These are phyloP conservation scores for Hirtodrosophila duncani DNA, from an alignment of 2,888 invertebrate species.

Conservation along the genomic window DNA sequence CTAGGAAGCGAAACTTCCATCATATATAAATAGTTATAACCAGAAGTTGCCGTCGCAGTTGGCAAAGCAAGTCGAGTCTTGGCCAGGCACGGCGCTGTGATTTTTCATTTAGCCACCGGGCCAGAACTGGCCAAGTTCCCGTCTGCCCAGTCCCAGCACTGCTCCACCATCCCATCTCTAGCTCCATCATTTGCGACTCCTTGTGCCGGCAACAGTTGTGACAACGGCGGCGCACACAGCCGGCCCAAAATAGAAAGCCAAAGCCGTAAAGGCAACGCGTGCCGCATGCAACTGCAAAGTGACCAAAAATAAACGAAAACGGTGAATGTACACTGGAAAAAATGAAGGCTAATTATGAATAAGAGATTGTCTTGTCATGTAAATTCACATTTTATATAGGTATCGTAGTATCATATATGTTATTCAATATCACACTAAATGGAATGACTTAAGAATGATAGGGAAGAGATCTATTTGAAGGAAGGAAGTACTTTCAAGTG, in stretches of 20 bases:
- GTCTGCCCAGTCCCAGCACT: constrained; percentile 6
- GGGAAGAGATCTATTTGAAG: too few species aligned
- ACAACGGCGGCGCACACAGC: constrained; percentile 36
- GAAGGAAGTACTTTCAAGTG: too few species aligned
- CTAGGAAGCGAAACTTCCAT: too few species aligned
- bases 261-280: constrained; percentile 47
- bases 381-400: too few species aligned
- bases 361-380: too few species aligned
- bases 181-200: not conserved
- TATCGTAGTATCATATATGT: too few species aligned
- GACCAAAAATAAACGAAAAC: constrained; percentile 13
- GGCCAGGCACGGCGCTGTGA: constrained; percentile 62
- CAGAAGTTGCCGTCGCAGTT: not conserved
- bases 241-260: constrained; percentile 6
- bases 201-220: constrained; percentile 57
- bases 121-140: constrained; percentile 14
- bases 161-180: constrained; percentile 7
- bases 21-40: too few species aligned
- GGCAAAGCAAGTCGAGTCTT: too few species aligned
- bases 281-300: constrained; percentile 59
- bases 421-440: too few species aligned
- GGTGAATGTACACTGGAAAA: not conserved
- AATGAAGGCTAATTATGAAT: not conserved
- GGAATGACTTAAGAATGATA: too few species aligned
- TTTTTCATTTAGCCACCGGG: constrained; percentile 60